Conservation (phyloP, 2,113 vertebrate genomes). For the Dascyllus trimaculatus region DNA sequence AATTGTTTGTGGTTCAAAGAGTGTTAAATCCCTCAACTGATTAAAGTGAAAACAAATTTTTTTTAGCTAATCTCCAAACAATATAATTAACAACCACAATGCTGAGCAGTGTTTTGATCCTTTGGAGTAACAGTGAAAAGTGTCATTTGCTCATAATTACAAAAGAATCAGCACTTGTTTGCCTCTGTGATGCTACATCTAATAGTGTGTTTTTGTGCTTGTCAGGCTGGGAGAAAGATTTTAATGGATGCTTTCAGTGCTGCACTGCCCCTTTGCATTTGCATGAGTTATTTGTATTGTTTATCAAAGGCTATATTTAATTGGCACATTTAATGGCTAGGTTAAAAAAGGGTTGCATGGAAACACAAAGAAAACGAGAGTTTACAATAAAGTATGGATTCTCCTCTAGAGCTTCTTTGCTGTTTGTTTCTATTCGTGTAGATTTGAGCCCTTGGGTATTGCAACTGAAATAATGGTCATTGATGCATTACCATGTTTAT, state of each 20-base stretch:
- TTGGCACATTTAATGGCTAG: conserved; percentile 1
- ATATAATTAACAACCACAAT: conserved; percentile 3
- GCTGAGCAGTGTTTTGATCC: background rate
- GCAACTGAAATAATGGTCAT: too few relatives aligned
- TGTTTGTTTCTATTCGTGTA: background rate
- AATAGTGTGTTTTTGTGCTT: conserved; percentile 7
- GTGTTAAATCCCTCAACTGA: background rate
- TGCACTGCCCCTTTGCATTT: background rate
- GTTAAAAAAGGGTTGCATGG: background rate
- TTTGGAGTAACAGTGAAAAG: conserved; percentile 4
- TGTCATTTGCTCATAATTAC: background rate
- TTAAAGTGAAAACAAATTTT: conserved; percentile 3
- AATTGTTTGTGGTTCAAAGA: background rate
- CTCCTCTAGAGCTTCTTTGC: background rate
- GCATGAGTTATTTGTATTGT: conserved; percentile 4
- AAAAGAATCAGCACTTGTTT: background rate
- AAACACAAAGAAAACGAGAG: background rate
- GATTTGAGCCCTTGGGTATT: too few relatives aligned
- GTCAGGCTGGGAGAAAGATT: background rate
- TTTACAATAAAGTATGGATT: background rate
- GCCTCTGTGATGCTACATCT: background rate
- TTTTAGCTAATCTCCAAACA: background rate
- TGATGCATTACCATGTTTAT: too few relatives aligned
- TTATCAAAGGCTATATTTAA: background rate
- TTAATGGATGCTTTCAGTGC: conserved; percentile 18